Conservation (phyloP, 2,888 invertebrate genomes). For the Machimus rusticus region DNA sequence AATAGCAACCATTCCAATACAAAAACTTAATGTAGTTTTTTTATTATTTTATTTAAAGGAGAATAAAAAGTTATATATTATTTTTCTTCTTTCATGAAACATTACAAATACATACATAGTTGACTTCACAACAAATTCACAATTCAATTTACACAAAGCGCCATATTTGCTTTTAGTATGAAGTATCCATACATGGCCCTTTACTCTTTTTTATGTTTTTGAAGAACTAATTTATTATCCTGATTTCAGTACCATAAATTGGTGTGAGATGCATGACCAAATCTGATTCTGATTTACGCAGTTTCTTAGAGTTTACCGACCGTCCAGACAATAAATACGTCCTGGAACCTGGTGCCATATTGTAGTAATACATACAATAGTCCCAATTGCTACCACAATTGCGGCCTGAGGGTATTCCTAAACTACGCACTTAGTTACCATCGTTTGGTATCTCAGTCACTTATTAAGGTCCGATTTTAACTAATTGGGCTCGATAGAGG, state of each 20-base stretch:
- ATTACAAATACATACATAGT: too few species aligned
- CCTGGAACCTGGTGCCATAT: neutral
- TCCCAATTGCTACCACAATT: neutral
- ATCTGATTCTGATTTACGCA: neutral
- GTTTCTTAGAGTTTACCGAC: neutral
- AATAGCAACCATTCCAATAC: too few species aligned
- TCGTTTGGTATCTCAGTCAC: neutral
- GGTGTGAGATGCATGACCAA: neutral
- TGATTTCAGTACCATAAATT: neutral
- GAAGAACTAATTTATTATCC: too few species aligned
- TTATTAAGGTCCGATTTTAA: neutral
- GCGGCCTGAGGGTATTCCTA: neutral
- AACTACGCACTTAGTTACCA: neutral
- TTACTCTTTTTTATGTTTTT: neutral
- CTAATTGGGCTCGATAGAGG: neutral
- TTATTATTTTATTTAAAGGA: too few species aligned
- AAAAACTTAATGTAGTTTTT: too few species aligned
- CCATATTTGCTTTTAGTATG: too few species aligned
- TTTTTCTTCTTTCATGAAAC: too few species aligned
- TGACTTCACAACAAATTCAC: too few species aligned
- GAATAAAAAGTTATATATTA: too few species aligned
- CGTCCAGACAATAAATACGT: neutral
- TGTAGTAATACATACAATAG: neutral
- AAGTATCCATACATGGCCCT: neutral
- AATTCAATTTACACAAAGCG: too few species aligned